Conservation (phyloP, 1,140 invertebrate genomes). For the Colletes gigas region DNA sequence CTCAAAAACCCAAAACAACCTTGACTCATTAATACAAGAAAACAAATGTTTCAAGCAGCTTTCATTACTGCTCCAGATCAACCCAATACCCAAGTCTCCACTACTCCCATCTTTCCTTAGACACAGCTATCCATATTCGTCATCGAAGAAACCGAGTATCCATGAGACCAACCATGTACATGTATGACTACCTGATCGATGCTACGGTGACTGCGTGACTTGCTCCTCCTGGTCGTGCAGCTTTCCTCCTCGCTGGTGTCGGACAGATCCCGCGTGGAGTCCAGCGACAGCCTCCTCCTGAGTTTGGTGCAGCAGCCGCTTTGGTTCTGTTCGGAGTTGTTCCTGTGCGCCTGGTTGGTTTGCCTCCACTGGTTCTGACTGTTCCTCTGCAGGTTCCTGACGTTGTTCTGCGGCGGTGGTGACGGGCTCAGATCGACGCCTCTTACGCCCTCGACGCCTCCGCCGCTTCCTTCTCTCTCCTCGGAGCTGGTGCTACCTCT, state of each 20-base stretch:
- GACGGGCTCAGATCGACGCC: slow-evolving; percentile 78
- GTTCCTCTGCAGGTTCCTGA: slow-evolving; percentile 82
- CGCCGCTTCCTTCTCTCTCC: slow-evolving; percentile 74
- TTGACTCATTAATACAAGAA: no score
- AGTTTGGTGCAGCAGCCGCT: slow-evolving; percentile 75
- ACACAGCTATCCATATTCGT: not conserved
- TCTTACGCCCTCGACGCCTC: slow-evolving; percentile 74
- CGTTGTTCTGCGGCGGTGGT: slow-evolving; percentile 73
- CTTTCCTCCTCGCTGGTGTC: slow-evolving; percentile 85
- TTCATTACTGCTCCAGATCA: no score
- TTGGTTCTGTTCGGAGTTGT: slow-evolving; percentile 74
- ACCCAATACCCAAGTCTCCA: no score
- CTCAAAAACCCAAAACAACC: no score
- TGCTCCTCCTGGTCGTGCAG: slow-evolving; percentile 78
- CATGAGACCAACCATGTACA: no score
- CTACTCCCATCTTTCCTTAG: no score
- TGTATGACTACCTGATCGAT: slow-evolving; percentile 83
- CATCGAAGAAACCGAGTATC: not conserved
- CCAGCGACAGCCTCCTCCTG: slow-evolving; percentile 85
- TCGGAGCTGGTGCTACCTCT: slow-evolving; percentile 81
- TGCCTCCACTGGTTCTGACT: slow-evolving; percentile 77
- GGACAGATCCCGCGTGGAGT: slow-evolving; percentile 86
- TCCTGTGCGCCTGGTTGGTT: slow-evolving; percentile 66
- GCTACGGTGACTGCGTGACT: slow-evolving; percentile 83
- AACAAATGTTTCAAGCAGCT: no score